phyloP scores from a whole-genome alignment of 2,113 vertebrate genomes.

The Phylloscopus trochilus region DNA sequence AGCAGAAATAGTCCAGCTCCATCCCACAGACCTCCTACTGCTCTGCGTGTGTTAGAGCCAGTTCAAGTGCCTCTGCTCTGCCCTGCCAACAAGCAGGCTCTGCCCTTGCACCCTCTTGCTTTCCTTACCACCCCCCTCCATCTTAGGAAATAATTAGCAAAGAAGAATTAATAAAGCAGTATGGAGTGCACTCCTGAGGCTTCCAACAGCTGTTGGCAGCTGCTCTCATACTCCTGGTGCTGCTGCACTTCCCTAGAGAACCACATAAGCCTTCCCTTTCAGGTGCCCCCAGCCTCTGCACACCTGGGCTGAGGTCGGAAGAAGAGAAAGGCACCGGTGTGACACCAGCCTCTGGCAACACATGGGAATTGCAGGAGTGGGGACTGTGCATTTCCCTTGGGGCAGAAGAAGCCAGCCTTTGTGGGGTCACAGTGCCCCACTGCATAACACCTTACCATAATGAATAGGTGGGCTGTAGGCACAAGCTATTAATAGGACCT shows the following conservation, averaged over 20 bases:
- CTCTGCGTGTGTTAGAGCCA: neutral
- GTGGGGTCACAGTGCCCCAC: neutral
- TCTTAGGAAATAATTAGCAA: slow-evolving; percentile 53
- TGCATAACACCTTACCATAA: neutral
- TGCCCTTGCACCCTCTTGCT: neutral
- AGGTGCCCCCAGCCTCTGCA: neutral
- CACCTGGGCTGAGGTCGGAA: slow-evolving; percentile 18
- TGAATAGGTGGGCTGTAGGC: neutral
- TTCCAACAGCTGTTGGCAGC: slow-evolving; percentile 30
- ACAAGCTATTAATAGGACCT: neutral
- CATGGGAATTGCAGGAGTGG: neutral
- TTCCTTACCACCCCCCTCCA: neutral
- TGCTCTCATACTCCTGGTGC: fast-evolving
- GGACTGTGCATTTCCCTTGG: neutral
- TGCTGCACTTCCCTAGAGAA: neutral
- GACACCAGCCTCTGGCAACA: neutral
- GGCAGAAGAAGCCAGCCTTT: neutral
- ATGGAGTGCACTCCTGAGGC: slow-evolving; percentile 7
- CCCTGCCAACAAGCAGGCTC: neutral
- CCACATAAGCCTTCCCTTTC: neutral
- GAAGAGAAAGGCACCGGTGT: neutral
- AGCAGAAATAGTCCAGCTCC: slow-evolving; percentile 7
- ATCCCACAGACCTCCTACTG: slow-evolving; percentile 7
- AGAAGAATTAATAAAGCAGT: slow-evolving; percentile 43
- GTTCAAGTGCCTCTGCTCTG: neutral